Percentiles rank a stretch among this genome's conserved stretches.
Evolutionary conservation across 2,888 invertebrate genomes (phyloP).

Genomic region (Plagodis pulveraria): DNA sequence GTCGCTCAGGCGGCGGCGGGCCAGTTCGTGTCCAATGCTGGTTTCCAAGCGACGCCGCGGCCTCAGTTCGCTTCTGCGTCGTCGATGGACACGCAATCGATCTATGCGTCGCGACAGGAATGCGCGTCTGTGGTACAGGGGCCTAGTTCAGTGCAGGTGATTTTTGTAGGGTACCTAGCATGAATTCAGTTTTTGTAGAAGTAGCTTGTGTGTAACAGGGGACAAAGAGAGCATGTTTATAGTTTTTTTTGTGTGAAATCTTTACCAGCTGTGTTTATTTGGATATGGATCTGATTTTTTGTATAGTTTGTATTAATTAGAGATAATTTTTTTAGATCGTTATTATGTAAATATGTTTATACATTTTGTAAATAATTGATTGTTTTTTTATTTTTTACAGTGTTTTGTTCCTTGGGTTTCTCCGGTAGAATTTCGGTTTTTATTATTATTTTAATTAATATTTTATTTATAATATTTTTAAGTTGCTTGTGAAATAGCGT

Average conservation of each 20-base stretch:
- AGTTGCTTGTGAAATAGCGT: slow-evolving; percentile 52
- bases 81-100: slow-evolving; percentile 39
- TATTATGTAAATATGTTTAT: slow-evolving; percentile 22
- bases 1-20: slow-evolving; percentile 52
- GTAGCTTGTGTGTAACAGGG: slow-evolving; percentile 36
- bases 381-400: slow-evolving; percentile 64
- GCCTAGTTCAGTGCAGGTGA: slow-evolving; percentile 56
- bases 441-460: slow-evolving; percentile 45
- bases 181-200: slow-evolving; percentile 22
- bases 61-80: slow-evolving; percentile 53
- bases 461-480: slow-evolving; percentile 40
- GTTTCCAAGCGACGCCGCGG: slow-evolving; percentile 39
- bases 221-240: slow-evolving; percentile 40
- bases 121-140: slow-evolving; percentile 51
- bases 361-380: slow-evolving; percentile 42
- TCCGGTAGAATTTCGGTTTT: slow-evolving; percentile 78
- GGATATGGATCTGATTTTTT: slow-evolving; percentile 2
- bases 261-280: neutral
- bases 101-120: slow-evolving; percentile 62
- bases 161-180: slow-evolving; percentile 32
- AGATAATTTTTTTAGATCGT: slow-evolving; percentile 10
- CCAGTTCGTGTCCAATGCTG: slow-evolving; percentile 47
- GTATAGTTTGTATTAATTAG: slow-evolving; percentile 4
- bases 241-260: slow-evolving; percentile 11
- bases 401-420: slow-evolving; percentile 76